Evolutionary conservation across 1,140 invertebrate genomes (phyloP), one percentile per base, ranked within the genome.

Genomic region (Bactericera cockerelli): DNA sequence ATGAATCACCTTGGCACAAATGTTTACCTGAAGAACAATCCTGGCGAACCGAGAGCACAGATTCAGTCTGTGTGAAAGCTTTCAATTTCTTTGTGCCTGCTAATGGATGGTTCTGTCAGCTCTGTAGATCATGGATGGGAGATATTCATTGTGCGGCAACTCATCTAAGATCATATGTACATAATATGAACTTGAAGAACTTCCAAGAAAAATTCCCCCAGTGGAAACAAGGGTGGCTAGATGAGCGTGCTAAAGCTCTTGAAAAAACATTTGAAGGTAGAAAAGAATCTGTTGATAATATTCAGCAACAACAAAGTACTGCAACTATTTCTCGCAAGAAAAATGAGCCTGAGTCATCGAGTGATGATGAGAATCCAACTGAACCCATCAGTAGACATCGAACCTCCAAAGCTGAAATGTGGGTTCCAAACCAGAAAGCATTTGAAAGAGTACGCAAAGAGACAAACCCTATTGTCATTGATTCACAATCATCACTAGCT

Each of bases 351-450:
- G 42, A 49, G n/a, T 19, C n/a, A 4, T 49, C 42, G 22, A 22
- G n/a, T 49, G 42, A n/a, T 19, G 42, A 49, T 10, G 42, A 49
- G 22, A n/a, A 38, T 14, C 38, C 21, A n/a, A 21, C 21, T 24
- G 39, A 63, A 56, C 33, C 36, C 36, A 21, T 59, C 42, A 53
- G 72, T 75, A 58, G 65, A 74, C 2, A 68, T 76, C n/a, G 69
- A 73, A 53, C 68, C 71, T 1, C 79, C 81, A 61, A 79, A 80
- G 61, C 70, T 70, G 24, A 65, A 74, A 26, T 49, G 42, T 49
- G 42, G 42, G 42, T 49, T 10, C 42, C 42, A 4, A 49, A 49
- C 42, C 42, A 49, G n/a, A 49, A 49, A 49, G 42, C 42, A 16
- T 49, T 49, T 49, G 42, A 49, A 49, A 49, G 42, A 49, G 42